phyloP scores from a whole-genome alignment of 2,113 vertebrate genomes.

The Zeus faber region DNA sequence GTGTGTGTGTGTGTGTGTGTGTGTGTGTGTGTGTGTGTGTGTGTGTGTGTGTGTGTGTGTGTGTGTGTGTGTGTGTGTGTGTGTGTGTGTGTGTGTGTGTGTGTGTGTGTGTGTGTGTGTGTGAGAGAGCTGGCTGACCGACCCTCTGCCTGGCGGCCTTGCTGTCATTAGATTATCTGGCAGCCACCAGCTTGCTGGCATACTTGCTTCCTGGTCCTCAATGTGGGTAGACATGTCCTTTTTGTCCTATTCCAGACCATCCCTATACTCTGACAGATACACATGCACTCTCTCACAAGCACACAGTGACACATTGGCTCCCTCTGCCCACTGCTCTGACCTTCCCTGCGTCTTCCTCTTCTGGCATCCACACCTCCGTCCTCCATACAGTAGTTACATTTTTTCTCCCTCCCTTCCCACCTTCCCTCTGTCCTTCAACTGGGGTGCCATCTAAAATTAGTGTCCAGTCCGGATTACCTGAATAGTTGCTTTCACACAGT shows the following conservation, averaged over 20 bases:
- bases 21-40: too few species aligned
- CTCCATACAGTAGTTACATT: conserved; percentile 10
- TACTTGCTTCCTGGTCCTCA: conserved; percentile 49
- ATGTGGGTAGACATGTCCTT: conserved; percentile 42
- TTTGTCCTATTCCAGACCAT: conserved; percentile 43
- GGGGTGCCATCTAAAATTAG: conserved; percentile 44
- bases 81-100: too few species aligned
- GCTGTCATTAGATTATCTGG: conserved; percentile 52
- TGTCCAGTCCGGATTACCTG: background rate
- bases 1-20: too few species aligned
- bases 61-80: too few species aligned
- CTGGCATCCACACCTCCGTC: conserved; percentile 43
- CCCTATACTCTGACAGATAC: conserved; percentile 14
- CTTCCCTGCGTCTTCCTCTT: conserved; percentile 51
- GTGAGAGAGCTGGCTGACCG: conserved; percentile 28
- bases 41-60: too few species aligned
- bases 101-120: background rate
- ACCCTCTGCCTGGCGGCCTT: conserved; percentile 39
- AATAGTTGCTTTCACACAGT: background rate
- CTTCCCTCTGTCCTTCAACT: conserved; percentile 22
- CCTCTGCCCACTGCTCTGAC: conserved; percentile 39
- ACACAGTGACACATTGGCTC: conserved; percentile 17
- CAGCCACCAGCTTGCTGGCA: conserved; percentile 33
- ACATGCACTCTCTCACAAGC: background rate
- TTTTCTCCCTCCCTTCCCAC: conserved; percentile 17